Evolutionary conservation across 30 jellyfish, hydroid and myxozoan species (phyloP), one percentile per base, ranked within the genome.

Genomic region (Mastigias papua): DNA sequence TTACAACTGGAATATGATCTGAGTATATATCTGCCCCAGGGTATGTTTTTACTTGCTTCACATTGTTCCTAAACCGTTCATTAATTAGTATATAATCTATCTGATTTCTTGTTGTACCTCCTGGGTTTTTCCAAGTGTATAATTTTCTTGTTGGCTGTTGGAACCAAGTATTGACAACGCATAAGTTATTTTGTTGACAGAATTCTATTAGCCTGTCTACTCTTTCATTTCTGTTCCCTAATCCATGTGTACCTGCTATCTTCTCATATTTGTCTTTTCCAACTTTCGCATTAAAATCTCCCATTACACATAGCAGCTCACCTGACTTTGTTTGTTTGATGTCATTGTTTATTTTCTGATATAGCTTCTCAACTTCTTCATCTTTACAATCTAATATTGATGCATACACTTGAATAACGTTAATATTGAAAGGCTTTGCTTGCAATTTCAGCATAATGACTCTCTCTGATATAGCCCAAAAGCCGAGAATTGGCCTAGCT

Each of bases 351-450:
- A 80, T 20, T 29, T 32, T 35, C 22, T 34, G 70, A 37, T 80
- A 80, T 28, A 80, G 65, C 48, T 61, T 63, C 5, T 64, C 69
- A 19, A 80, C 65, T 26, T 61, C 70, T 25, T 81, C 88, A 17
- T 81, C 92, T 22, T 35, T 49, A 72, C 75, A 17, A 15, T 28
- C 88, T 9, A 88, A 16, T 25, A 58, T 81, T 32, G 88, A 89
- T 48, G 88, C 88, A 54, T 77, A 77, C 25, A 57, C 88, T 26
- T 29, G 63, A 20, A 77, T 58, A 34, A 77, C 4, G 54, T 32
- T 22, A 32, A 48, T 33, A 48, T 77, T 33, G 57, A 57, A 77
- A 27, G 80, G 88, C 23, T 33, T 77, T 49, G 84, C 68, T 73
- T 33, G 33, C 28, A 73, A 21, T 48, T 73, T 73, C 22, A 73